Percentiles rank a stretch among this genome's conserved stretches.
phyloP scores from a whole-genome alignment of 1,140 invertebrate species.

The Drosophila leontia region DNA sequence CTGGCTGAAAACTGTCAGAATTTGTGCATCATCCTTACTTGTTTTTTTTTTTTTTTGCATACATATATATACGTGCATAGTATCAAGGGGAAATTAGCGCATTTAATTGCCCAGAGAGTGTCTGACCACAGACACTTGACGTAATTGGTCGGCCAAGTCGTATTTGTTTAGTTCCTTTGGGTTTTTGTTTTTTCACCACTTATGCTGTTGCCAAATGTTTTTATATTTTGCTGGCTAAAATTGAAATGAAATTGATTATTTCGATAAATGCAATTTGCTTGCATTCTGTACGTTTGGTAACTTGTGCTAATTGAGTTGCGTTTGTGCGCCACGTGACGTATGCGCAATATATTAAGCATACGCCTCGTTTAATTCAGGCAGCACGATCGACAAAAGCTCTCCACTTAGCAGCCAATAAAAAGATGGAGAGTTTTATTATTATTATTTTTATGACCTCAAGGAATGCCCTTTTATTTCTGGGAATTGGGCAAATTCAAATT shows the following conservation, averaged over 20 bases:
- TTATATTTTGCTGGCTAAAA: conserved; percentile 7
- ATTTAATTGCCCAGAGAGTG: conserved; percentile 81
- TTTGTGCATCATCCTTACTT: conserved; percentile 52
- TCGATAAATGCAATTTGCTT: conserved; percentile 54
- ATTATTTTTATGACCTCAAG: conserved; percentile 19
- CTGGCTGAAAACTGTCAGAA: conserved; percentile 69
- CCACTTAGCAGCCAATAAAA: conserved; percentile 60
- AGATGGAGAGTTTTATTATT: conserved; percentile 6
- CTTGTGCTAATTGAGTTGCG: conserved; percentile 59
- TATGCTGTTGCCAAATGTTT: conserved; percentile 32
- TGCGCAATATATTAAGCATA: conserved; percentile 66
- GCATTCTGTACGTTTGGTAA: conserved; percentile 20
- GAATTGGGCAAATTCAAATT: neutral
- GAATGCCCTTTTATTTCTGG: conserved; percentile 26
- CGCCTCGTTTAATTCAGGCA: conserved; percentile 41
- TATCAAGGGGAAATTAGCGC: conserved; percentile 76
- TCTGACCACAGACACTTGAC: conserved; percentile 78
- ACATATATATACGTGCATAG: conserved; percentile 20
- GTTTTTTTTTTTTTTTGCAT: neutral
- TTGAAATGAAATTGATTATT: conserved; percentile 42
- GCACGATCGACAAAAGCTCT: conserved; percentile 36
- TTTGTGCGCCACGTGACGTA: conserved; percentile 67
- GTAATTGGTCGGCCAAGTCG: conserved; percentile 69
- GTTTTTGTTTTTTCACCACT: conserved; percentile 4
- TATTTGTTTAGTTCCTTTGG: conserved; percentile 34